Base-by-base conservation (phyloP, 1,140 invertebrate species). In the Telenomus remus region DNA sequence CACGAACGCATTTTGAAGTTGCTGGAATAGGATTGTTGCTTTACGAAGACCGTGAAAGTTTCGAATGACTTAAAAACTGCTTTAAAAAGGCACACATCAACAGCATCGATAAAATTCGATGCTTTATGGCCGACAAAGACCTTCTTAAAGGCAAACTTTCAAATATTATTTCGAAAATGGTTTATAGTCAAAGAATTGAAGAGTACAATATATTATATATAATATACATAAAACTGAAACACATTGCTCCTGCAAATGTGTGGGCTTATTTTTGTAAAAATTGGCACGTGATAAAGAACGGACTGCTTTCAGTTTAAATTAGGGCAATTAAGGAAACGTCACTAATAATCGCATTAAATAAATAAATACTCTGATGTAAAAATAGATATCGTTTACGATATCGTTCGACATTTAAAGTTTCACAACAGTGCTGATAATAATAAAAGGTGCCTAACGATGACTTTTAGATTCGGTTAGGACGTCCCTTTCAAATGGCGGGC, bases 61-160 rank as follows among this genome's bases (percentile, higher is more conserved):
- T 74, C 1, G n/a, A 49, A 33, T 77, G 61, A 56, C 48, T 72
- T 8, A 19, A 55, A 1, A 27, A 63, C 5, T 27, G 11, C 5
- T 73, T 78, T n/a, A 55, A 55, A 51, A 48, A 48, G 15, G 54
- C 57, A 14, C 64, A 78, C 39, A 13, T 27, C 34, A 43, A 59
- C 10, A 34, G 55, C 6, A 51, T 44, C 14, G 3, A 39, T 5
- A 50, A 50, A 49, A 71, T 65, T 9, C 35, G 33, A 9, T 75
- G 60, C 13, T 14, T 71, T 0, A 79, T 79, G 71, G 55, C 47
- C 16, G 71, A 79, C 33, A 80, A 78, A 63, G 72, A 78, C 53
- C 12, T 76, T 1, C 14, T 10, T 42, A 64, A 42, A n/a, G 64
- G 35, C 46, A 12, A 39, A 39, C 50, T 47, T 51, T 10, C 50